These are phyloP conservation scores for Drosophila kepulauana DNA, from an alignment of 1,140 invertebrate genomes.

Conservation along the genomic window DNA sequence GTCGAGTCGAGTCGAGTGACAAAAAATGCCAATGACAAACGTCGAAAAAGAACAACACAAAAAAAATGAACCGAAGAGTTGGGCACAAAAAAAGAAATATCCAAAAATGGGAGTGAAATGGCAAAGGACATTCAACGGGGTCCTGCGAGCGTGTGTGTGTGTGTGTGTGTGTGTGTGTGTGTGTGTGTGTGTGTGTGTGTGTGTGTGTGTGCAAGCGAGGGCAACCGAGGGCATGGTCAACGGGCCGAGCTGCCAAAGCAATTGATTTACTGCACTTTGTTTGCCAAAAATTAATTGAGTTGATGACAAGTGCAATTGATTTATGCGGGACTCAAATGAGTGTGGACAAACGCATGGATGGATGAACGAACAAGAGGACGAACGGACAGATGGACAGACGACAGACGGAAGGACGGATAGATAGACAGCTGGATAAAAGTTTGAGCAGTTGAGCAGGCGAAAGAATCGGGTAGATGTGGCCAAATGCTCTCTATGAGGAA, in stretches of 20 bases:
- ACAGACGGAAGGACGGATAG: constrained; percentile 9
- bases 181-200: not conserved
- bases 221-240: constrained; percentile 37
- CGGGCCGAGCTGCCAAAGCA: constrained; percentile 84
- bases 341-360: constrained; percentile 68
- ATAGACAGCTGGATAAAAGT: constrained; percentile 9
- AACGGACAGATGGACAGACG: constrained; percentile 12
- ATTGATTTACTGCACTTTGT: constrained; percentile 85
- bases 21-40: constrained; percentile 82
- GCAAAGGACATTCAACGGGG: constrained; percentile 32
- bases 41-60: constrained; percentile 61
- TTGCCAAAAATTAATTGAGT: constrained; percentile 85
- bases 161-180: not conserved
- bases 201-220: not conserved
- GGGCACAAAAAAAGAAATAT: constrained; percentile 33
- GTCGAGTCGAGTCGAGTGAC: constrained; percentile 43
- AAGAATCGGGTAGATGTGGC: constrained; percentile 5
- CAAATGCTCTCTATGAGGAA: constrained; percentile 30
- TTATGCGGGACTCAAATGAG: constrained; percentile 85
- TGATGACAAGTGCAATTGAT: constrained; percentile 85
- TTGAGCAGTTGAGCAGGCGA: constrained; percentile 10
- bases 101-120: constrained; percentile 35
- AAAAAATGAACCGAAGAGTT: constrained; percentile 20
- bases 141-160: not conserved
- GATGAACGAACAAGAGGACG: constrained; percentile 24